Base-by-base conservation (phyloP, 1,140 invertebrate species). In the Galleria mellonella region DNA sequence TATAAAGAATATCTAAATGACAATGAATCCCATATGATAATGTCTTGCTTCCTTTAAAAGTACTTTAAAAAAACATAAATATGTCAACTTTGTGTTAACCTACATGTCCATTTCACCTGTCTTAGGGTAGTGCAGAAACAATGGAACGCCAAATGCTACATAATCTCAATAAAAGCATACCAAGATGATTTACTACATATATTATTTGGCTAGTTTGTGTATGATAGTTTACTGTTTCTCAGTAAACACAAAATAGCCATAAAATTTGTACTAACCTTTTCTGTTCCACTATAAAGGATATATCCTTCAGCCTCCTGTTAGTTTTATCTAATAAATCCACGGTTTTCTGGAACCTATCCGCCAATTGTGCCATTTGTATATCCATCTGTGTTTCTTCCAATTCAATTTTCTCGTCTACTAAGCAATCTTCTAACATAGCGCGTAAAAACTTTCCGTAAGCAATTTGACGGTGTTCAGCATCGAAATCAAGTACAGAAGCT, bases 201-300 rank as follows among this genome's bases (percentile, higher is more conserved):
- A n/a, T n/a, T n/a, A n/a, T n/a, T n/a, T n/a, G n/a, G n/a, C n/a
- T n/a, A n/a, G n/a, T n/a, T n/a, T n/a, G n/a, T n/a, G n/a, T n/a
- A n/a, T n/a, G n/a, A n/a, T n/a, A n/a, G n/a, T n/a, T n/a, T 1
- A 35, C 8, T 23, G 37, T 29, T 45, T 36, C 9, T 12, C 32
- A 11, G 30, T n/a, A 40, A 30, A 30, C 12, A 35, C 7, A 35
- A 35, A n/a, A n/a, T n/a, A n/a, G n/a, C n/a, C n/a, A n/a, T 51
- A 12, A 48, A 32, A 10, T 39, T 7, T n/a, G n/a, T 35, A 62
- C 57, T 45, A 54, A 83, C 84, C 79, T 72, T 39, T 87, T 73
- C 47, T 84, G 79, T 47, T 83, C 77, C 4, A 68, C 71, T 44
- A 77, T 63, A 60, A 86, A 86, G n/a, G 65, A 69, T 31, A 87